A percentile compares a stretch with the other conserved stretches of the same genome.
Evolutionary conservation across 2,797 vertebrate species (phyloP).

Genomic region (Rhinophrynus dorsalis): DNA sequence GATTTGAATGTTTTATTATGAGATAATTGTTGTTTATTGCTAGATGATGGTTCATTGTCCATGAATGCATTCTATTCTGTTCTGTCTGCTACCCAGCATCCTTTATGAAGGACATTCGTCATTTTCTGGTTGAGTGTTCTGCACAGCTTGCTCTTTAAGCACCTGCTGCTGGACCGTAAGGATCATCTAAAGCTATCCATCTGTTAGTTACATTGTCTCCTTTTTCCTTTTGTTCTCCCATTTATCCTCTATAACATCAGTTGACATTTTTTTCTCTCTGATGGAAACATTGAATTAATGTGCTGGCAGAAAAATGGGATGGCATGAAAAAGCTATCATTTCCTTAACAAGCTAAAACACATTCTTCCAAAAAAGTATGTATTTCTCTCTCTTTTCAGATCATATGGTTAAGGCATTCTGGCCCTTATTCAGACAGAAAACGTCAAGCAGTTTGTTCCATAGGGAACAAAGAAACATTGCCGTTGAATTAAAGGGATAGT

Average conservation of each 20-base stretch:
- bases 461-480: no score
- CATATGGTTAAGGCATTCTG: no score
- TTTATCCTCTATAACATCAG: constrained; percentile 14
- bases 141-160: constrained; percentile 38
- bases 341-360: no score
- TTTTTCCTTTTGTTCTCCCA: constrained; percentile 4
- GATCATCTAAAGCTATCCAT: constrained; percentile 24
- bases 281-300: no score
- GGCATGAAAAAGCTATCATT: neutral
- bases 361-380: neutral
- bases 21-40: no score
- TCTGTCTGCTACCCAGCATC: neutral
- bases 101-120: constrained; percentile 20
- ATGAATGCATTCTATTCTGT: neutral
- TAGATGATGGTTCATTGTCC: no score
- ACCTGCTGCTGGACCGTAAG: constrained; percentile 36
- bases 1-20: neutral
- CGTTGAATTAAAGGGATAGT: no score
- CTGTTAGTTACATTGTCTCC: constrained; percentile 14
- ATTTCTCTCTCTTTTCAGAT: neutral
- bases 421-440: no score
- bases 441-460: no score
- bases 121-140: constrained; percentile 18
- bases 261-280: neutral
- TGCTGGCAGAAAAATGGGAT: no score